Conservation (phyloP, 53 echinoderm and acorn worm genomes). For the Glandiceps talaboti region DNA sequence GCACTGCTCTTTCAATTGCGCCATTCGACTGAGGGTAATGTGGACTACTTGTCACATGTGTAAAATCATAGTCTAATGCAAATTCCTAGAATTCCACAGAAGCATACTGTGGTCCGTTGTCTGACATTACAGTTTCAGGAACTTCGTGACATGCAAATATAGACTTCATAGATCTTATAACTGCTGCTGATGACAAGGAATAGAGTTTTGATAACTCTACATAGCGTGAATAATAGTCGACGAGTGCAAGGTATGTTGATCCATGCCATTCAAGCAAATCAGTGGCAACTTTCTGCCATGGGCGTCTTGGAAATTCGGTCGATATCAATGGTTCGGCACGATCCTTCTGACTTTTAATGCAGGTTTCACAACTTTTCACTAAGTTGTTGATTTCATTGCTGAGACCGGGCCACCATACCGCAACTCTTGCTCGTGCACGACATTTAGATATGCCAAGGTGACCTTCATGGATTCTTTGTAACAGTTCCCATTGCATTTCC, state of each 20-base stretch:
- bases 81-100: slow-evolving; percentile 15
- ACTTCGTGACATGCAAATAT: slow-evolving; percentile 21
- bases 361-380: too few species aligned
- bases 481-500: slow-evolving; percentile 13
- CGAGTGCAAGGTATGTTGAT: slow-evolving; percentile 20
- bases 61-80: slow-evolving; percentile 20
- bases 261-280: slow-evolving; percentile 27
- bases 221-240: slow-evolving; percentile 45
- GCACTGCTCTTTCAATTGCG: slow-evolving; percentile 19
- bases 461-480: slow-evolving; percentile 34
- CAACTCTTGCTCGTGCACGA: slow-evolving; percentile 21
- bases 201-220: slow-evolving; percentile 35
- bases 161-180: slow-evolving; percentile 16
- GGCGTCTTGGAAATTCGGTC: slow-evolving; percentile 10
- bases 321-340: slow-evolving; percentile 13
- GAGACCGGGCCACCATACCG: slow-evolving; percentile 60
- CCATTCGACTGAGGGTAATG: slow-evolving; percentile 29
- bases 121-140: slow-evolving; percentile 20
- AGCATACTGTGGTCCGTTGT: slow-evolving; percentile 26
- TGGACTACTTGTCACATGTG: slow-evolving; percentile 28
- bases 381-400: too few species aligned
- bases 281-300: slow-evolving; percentile 29
- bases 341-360: too few species aligned
- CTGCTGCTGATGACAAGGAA: too few species aligned
- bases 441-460: slow-evolving; percentile 39